Percentiles rank a stretch among this genome's conserved stretches.
Conservation (phyloP, 2,888 invertebrate genomes). For the Drosophila flavopinicola region DNA sequence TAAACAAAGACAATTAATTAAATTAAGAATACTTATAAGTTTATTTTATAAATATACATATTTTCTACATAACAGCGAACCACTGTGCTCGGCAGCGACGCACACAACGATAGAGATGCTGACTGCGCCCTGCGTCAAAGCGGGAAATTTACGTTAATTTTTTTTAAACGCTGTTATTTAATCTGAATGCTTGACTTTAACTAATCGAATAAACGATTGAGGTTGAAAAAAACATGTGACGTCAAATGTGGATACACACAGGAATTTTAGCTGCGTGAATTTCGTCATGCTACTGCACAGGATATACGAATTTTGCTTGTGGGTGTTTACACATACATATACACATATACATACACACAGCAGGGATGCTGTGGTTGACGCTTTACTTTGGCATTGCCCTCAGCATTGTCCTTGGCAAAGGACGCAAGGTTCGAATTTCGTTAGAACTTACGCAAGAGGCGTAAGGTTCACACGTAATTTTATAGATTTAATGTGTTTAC, state of each 20-base stretch:
- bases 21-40: neutral
- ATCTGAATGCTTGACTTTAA: conserved; percentile 20
- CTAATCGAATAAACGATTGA: conserved; percentile 37
- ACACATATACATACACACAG: neutral
- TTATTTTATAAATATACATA: too few relatives aligned
- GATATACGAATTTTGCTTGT: conserved; percentile 1
- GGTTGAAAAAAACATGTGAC: conserved; percentile 38
- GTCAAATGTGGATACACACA: conserved; percentile 31
- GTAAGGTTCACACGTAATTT: conserved; percentile 43
- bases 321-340: neutral
- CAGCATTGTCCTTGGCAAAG: conserved; percentile 66
- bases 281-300: conserved; percentile 23
- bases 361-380: conserved; percentile 54
- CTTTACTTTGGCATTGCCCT: conserved; percentile 16
- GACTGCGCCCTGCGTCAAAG: conserved; percentile 26
- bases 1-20: neutral
- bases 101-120: conserved; percentile 32
- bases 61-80: neutral
- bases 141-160: conserved; percentile 57
- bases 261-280: conserved; percentile 10
- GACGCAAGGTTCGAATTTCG: conserved; percentile 55
- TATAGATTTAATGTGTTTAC: neutral
- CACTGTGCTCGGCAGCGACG: conserved; percentile 31
- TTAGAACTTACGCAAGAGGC: conserved; percentile 60
- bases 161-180: conserved; percentile 33